Evolutionary conservation across 2,113 vertebrate species (phyloP).

Genomic region (Atrichornis clamosus): DNA sequence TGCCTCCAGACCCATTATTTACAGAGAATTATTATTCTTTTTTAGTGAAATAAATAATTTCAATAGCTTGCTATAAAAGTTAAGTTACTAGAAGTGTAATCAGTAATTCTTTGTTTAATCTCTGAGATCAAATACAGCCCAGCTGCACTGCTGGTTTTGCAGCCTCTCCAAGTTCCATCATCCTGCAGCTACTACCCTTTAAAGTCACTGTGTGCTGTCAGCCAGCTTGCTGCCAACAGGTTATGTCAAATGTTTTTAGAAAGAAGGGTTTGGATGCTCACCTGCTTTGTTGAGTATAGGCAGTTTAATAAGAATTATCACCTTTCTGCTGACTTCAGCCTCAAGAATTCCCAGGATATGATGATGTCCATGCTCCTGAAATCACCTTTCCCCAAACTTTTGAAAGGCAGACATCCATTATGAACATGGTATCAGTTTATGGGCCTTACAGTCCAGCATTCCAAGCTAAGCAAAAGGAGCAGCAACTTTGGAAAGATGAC

Average conservation of each 20-base stretch:
- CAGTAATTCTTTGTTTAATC: not conserved
- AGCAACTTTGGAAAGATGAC: not conserved
- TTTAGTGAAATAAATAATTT: not conserved
- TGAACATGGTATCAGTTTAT: not conserved
- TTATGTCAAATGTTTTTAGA: not conserved
- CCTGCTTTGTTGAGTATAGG: not conserved
- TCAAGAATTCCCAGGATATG: not conserved
- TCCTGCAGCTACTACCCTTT: not conserved
- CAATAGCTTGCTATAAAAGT: not conserved
- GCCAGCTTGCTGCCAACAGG: not conserved
- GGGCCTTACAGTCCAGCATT: not conserved
- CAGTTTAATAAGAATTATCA: not conserved
- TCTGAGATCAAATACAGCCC: not conserved
- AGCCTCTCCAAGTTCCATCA: not conserved
- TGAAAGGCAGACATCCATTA: not conserved
- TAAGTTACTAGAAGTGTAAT: not conserved
- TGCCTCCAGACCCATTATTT: not conserved
- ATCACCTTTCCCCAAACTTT: not conserved
- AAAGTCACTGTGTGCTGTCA: not conserved
- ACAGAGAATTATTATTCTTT: not conserved
- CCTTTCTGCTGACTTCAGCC: not conserved
- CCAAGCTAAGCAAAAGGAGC: not conserved
- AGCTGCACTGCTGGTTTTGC: not conserved
- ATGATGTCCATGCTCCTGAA: not conserved
- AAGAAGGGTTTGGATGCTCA: not conserved